Conservation (phyloP, 2,888 invertebrate genomes). For the Philonicus albiceps region DNA sequence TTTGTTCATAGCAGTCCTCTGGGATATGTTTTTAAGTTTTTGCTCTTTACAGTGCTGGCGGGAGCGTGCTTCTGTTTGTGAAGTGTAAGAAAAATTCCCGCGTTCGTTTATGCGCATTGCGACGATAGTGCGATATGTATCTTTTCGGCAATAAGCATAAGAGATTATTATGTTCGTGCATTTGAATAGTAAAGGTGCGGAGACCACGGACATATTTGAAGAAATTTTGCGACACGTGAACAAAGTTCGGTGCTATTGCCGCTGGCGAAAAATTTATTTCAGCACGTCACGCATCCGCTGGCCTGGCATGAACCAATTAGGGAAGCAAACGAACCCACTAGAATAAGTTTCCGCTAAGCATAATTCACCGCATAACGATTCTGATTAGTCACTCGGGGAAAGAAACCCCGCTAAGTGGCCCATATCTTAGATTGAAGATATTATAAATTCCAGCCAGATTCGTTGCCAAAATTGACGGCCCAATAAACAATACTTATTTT, state of each 20-base stretch:
- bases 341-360: not conserved
- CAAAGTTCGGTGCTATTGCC: not conserved
- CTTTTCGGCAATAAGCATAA: not conserved
- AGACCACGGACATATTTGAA: not conserved
- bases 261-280: not conserved
- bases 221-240: not conserved
- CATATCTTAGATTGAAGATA: not conserved
- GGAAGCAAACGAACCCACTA: slow-evolving; percentile 10
- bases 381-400: not conserved
- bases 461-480: not conserved
- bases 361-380: slow-evolving; percentile 19
- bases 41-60: not conserved
- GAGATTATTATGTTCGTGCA: slow-evolving; percentile 9
- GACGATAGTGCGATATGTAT: not conserved
- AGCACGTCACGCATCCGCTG: not conserved
- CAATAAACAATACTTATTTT: not conserved
- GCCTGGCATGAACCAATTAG: slow-evolving; percentile 2
- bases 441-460: not conserved
- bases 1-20: not conserved
- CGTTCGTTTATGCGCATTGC: not conserved
- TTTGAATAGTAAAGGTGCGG: not conserved
- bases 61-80: not conserved
- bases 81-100: not conserved
- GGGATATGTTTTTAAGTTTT: not conserved
- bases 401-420: not conserved